A percentile compares a stretch with the other conserved stretches of the same genome.
phyloP scores from a whole-genome alignment of 2,797 vertebrate genomes.

The Pseudomugil gertrudae region DNA sequence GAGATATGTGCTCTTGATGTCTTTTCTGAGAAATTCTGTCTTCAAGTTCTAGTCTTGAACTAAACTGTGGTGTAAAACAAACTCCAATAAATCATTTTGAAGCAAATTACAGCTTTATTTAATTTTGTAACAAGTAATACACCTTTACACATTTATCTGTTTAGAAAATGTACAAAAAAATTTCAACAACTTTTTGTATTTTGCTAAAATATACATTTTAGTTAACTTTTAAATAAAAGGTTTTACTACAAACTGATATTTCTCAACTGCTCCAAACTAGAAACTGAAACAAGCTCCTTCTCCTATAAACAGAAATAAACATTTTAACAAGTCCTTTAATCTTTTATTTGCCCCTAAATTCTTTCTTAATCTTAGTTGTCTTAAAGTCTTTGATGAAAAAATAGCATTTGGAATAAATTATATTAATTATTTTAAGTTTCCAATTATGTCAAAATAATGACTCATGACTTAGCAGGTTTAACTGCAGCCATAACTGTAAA shows the following conservation, averaged over 20 bases:
- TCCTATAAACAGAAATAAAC: constrained; percentile 6
- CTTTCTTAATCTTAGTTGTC: constrained; percentile 14
- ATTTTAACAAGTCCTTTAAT: constrained; percentile 50
- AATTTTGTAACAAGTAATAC: no score
- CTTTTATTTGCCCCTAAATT: constrained; percentile 58
- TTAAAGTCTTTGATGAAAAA: constrained; percentile 14
- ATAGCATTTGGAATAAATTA: constrained; percentile 34
- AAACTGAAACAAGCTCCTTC: constrained; percentile 5
- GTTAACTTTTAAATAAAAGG: constrained; percentile 15
- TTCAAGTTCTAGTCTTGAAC: no score
- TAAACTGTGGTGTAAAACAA: no score
- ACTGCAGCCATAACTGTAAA: constrained; percentile 3
- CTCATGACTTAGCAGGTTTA: constrained; percentile 10
- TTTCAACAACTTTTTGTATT: no score
- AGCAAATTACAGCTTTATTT: no score
- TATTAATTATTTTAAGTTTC: constrained; percentile 39
- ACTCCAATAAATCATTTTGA: no score
- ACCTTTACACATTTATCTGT: no score
- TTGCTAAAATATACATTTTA: neutral
- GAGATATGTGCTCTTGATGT: no score
- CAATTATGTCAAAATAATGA: constrained; percentile 34
- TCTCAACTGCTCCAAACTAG: constrained; percentile 9
- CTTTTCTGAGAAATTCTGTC: no score
- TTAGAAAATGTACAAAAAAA: no score
- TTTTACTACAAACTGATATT: constrained; percentile 10